Percentiles rank a stretch among this genome's conserved stretches.
Conservation (phyloP, 2,888 invertebrate species). For the Iselma pallidipennis region DNA sequence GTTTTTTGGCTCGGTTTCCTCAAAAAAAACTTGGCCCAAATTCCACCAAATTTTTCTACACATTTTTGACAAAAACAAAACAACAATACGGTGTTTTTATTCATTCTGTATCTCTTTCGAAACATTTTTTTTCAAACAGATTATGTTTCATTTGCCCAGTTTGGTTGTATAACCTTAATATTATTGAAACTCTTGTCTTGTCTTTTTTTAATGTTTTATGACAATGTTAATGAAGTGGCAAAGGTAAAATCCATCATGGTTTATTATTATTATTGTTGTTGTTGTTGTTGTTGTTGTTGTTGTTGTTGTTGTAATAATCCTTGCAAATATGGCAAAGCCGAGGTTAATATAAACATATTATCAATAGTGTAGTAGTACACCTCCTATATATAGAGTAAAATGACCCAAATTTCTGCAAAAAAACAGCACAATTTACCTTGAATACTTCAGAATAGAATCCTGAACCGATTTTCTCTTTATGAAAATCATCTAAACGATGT, state of each 20-base stretch:
- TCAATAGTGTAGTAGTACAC: background rate
- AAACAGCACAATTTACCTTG: constrained; percentile 77
- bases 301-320: constrained; percentile 18
- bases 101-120: no score
- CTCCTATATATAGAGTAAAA: background rate
- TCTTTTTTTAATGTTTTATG: no score
- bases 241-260: constrained; percentile 7
- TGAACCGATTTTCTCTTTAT: constrained; percentile 88
- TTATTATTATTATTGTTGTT: background rate
- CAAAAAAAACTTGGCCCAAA: no score
- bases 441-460: constrained; percentile 98
- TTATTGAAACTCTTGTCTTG: no score
- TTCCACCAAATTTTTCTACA: no score
- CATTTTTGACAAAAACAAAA: background rate
- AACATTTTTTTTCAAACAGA: background rate
- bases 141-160: background rate
- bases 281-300: no score
- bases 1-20: no score
- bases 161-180: background rate
- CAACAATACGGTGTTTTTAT: no score
- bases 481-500: constrained; percentile 92
- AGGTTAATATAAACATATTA: constrained; percentile 30
- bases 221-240: constrained; percentile 14
- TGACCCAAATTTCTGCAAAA: constrained; percentile 30
- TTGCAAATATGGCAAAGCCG: constrained; percentile 30